Evolutionary conservation across 1,140 invertebrate genomes (phyloP), one percentile per base, ranked within the genome.

Genomic region (Micrasema longulum): DNA sequence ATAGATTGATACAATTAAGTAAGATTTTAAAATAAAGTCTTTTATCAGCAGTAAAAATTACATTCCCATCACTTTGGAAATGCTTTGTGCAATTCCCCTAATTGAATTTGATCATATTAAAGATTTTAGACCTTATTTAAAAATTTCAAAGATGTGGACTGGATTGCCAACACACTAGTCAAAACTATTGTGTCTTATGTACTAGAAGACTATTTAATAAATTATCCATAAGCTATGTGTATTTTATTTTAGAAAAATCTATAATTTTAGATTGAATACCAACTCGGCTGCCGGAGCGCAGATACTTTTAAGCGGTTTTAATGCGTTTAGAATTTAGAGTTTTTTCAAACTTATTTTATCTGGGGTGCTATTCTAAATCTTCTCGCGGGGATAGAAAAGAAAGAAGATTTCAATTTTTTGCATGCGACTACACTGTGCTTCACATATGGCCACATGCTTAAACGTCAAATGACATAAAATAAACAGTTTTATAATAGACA

Each of bases 121-220:
- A 60, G 16, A 60, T 41, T 41, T 60, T 41, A 57, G 55, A 41
- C 55, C 10, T 60, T 60, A 41, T 55, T 55, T 60, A 10, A 60
- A 60, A 60, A 38, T 53, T 35, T 52, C 50, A 69, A 47, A 36
- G 43, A 62, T 60, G 55, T 43, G 36, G 67, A 60, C 67, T 47
- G 52, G 52, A 48, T 69, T 52, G 53, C 41, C 26, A 60, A 60
- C 52, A 67, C 62, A 69, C 48, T 74, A 70, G 72, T 70, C 64
- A 60, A 26, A 73, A 73, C 60, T 74, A 71, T 70, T 63, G 68
- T 74, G 72, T 74, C 68, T 74, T 70, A 74, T 74, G 62, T 70
- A 67, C 60, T 65, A 74, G 67, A 69, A 67, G 65, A 67, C 65
- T 67, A 47, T 67, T 67, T 63, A 63, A 63, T 63, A 63, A 63